These are phyloP conservation scores for Calidris pygmaea DNA, from an alignment of 2,113 vertebrate species.

Conservation along the genomic window DNA sequence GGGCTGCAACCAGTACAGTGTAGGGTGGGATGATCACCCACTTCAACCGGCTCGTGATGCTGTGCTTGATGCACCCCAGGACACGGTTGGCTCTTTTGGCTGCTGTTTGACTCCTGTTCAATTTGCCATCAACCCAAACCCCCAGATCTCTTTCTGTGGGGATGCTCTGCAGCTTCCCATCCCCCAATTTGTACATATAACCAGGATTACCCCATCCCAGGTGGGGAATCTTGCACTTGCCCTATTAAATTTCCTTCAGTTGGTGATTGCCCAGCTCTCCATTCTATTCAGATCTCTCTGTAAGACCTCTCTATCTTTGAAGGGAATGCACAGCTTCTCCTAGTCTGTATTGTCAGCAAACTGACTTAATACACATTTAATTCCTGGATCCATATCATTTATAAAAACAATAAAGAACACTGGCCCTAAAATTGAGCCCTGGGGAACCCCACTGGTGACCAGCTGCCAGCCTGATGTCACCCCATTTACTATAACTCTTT, in stretches of 20 bases:
- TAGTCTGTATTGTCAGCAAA: not conserved
- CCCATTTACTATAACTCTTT: not conserved
- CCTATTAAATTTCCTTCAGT: not conserved
- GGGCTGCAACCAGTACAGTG: not conserved
- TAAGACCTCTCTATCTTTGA: not conserved
- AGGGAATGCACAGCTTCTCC: not conserved
- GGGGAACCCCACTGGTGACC: not conserved
- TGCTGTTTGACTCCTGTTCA: not conserved
- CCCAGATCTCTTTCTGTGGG: not conserved
- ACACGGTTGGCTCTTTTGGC: not conserved
- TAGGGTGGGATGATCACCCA: not conserved
- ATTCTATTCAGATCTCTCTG: not conserved
- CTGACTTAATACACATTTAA: not conserved
- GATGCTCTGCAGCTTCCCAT: not conserved
- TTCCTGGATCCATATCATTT: not conserved
- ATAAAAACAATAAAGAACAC: not conserved
- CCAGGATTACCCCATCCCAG: not conserved
- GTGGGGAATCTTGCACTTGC: not conserved
- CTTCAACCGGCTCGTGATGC: fast-evolving
- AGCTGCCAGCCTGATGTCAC: not conserved
- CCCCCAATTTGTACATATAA: not conserved
- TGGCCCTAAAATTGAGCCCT: not conserved
- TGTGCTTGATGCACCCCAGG: not conserved
- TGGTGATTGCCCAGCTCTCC: not conserved
- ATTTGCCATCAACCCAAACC: not conserved